A percentile compares a stretch with the other conserved stretches of the same genome.
Conservation (phyloP, 2,888 invertebrate genomes). For the Hydrotaea diabolus region DNA sequence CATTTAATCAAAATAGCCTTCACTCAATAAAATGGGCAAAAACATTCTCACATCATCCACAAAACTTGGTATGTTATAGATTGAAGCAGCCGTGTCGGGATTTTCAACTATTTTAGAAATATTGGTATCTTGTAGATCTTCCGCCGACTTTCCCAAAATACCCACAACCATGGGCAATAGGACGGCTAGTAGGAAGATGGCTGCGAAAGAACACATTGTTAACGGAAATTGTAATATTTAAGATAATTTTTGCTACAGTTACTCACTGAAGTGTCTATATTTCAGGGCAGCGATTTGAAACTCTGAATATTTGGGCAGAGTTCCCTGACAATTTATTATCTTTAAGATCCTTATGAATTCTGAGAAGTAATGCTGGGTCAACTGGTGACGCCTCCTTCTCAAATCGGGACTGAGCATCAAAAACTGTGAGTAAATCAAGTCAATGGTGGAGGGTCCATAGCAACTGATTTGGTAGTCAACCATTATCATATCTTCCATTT, state of each 20-base stretch:
- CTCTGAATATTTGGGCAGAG: slow-evolving; percentile 68
- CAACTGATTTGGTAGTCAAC: slow-evolving; percentile 74
- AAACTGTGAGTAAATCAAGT: slow-evolving; percentile 72
- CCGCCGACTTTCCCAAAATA: not conserved
- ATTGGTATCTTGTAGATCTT: slow-evolving; percentile 49
- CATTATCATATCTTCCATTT: slow-evolving; percentile 55
- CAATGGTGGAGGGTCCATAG: slow-evolving; percentile 70
- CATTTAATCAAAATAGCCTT: slow-evolving; percentile 61
- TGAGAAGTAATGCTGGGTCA: slow-evolving; percentile 71
- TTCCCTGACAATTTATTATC: slow-evolving; percentile 69
- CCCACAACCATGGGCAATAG: slow-evolving; percentile 46
- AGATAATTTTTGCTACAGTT: not conserved
- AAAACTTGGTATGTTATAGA: slow-evolving; percentile 20
- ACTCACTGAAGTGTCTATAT: slow-evolving; percentile 60
- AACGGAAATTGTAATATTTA: slow-evolving; percentile 37
- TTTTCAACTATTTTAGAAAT: slow-evolving; percentile 34
- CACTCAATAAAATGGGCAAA: slow-evolving; percentile 48
- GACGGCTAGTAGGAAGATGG: slow-evolving; percentile 46
- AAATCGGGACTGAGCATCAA: slow-evolving; percentile 70
- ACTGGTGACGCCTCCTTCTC: slow-evolving; percentile 69
- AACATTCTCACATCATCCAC: slow-evolving; percentile 41
- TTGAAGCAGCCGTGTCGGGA: not conserved
- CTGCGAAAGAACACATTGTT: slow-evolving; percentile 32
- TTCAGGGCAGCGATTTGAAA: slow-evolving; percentile 65
- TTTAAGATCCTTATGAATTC: slow-evolving; percentile 69